phyloP scores from a whole-genome alignment of 2,113 vertebrate species.

The Clarias gariepinus region DNA sequence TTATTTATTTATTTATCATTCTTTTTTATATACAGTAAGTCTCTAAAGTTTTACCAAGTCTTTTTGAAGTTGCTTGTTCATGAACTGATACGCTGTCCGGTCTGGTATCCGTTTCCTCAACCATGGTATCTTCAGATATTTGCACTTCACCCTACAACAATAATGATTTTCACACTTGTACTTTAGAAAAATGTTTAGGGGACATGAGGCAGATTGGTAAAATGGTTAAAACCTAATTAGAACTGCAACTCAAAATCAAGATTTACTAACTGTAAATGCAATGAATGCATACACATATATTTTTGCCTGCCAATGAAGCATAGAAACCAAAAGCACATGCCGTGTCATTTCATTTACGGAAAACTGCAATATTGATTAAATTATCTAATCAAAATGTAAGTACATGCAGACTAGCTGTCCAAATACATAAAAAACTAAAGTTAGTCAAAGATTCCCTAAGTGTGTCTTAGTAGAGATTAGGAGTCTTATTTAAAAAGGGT shows the following conservation, averaged over 20 bases:
- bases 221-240: background rate
- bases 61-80: background rate
- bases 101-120: background rate
- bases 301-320: background rate
- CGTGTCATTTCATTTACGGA: too few relatives aligned
- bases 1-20: too few relatives aligned
- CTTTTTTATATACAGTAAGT: background rate
- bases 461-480: background rate
- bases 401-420: background rate
- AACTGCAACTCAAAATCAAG: background rate
- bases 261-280: background rate
- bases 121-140: background rate
- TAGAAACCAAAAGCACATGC: background rate
- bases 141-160: constrained; percentile 1
- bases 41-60: constrained; percentile 19
- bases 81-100: background rate
- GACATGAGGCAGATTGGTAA: background rate
- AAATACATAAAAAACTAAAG: background rate
- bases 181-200: background rate
- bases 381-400: background rate
- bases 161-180: background rate
- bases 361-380: too few relatives aligned
- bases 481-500: background rate
- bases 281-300: background rate
- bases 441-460: background rate